Conservation (phyloP, 2,113 vertebrate genomes). For the Halichoerus grypus region DNA sequence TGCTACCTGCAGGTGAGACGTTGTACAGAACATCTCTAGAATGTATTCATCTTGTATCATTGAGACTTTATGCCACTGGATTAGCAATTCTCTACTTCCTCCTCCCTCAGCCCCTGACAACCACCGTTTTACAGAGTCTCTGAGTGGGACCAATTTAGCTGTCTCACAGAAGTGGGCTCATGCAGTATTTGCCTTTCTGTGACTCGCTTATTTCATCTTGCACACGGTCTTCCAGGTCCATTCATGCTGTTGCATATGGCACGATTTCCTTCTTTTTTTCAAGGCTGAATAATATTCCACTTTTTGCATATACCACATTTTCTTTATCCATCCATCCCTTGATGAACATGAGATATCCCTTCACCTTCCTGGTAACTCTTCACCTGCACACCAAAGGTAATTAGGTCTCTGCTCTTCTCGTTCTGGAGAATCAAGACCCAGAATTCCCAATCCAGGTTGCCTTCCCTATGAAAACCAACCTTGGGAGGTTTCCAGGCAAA, state of each 20-base stretch:
- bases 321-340: neutral
- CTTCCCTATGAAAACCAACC: neutral
- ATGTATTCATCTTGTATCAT: rapidly evolving
- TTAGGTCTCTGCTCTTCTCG: neutral
- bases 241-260: rapidly evolving
- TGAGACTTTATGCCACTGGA: neutral
- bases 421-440: neutral
- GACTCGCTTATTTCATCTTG: neutral
- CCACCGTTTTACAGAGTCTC: rapidly evolving
- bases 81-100: rapidly evolving
- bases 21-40: neutral
- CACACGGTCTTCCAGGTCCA: neutral
- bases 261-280: neutral
- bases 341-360: rapidly evolving
- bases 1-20: rapidly evolving
- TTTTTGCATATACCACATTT: rapidly evolving
- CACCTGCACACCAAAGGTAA: neutral
- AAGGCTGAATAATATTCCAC: neutral
- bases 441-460: neutral
- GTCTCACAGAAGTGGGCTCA: neutral
- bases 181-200: neutral
- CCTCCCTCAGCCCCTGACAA: rapidly evolving
- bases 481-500: neutral
- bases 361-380: neutral
- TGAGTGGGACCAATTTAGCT: neutral